phyloP scores from a whole-genome alignment of 2,797 vertebrate genomes.

The Echeneis naucrates region DNA sequence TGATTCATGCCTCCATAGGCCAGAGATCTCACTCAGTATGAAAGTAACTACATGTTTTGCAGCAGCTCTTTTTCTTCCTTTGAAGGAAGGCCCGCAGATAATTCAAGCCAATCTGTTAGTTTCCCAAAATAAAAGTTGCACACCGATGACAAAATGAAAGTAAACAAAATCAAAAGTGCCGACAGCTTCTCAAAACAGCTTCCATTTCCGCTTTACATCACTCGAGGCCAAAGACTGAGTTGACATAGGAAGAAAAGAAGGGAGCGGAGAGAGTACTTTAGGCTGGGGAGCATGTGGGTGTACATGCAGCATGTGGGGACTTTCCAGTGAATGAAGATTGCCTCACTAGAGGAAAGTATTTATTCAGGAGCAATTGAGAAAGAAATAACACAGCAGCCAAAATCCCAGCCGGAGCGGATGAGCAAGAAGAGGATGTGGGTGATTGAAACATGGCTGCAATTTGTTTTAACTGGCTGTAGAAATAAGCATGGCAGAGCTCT shows the following conservation, averaged over 20 bases:
- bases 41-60: conserved; percentile 24
- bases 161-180: conserved; percentile 40
- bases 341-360: conserved; percentile 78
- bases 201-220: conserved; percentile 33
- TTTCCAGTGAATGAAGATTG: conserved; percentile 70
- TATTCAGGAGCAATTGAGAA: conserved; percentile 80
- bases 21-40: conserved; percentile 35
- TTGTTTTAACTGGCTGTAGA: conserved; percentile 87
- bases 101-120: conserved; percentile 6
- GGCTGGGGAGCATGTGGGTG: conserved; percentile 41
- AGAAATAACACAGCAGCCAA: conserved; percentile 76
- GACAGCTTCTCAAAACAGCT: conserved; percentile 37
- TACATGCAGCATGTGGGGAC: conserved; percentile 53
- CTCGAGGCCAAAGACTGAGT: conserved; percentile 9
- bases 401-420: conserved; percentile 67
- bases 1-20: conserved; percentile 30
- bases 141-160: conserved; percentile 29
- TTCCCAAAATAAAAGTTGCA: conserved; percentile 16
- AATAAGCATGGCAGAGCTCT: conserved; percentile 82
- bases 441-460: conserved; percentile 82
- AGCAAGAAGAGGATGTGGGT: conserved; percentile 74
- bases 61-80: background rate
- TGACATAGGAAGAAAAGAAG: conserved; percentile 46
- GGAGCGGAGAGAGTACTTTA: conserved; percentile 9
- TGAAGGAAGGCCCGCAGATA: conserved; percentile 9